Evolutionary conservation across 2,888 invertebrate genomes (phyloP), one percentile per base, ranked within the genome.

Genomic region (Scelioninae gen. 1): DNA sequence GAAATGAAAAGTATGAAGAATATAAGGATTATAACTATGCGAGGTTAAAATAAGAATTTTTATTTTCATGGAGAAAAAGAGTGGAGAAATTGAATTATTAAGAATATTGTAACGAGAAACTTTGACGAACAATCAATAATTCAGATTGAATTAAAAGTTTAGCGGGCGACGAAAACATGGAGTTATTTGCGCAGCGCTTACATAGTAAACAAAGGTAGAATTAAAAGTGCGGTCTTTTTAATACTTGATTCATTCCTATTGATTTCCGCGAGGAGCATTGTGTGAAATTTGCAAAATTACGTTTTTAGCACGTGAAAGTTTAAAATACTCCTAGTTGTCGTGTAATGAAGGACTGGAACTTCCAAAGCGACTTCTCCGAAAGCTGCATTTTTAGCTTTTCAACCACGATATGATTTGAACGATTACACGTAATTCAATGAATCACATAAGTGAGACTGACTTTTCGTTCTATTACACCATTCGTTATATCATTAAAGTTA

Each of bases 261-360:
- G 77, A 77, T 62, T 77, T 56, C 34, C 55, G 16, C 13, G 11
- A 55, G 34, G 60, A 60, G 29, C 55, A 63, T 63, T 77, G 63
- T 62, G 40, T 23, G 49, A 43, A 71, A 65, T 71, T 71, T 63
- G 71, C 47, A 65, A 78, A 78, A 78, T 71, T 71, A 65, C 65
- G 43, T 16, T 51, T 31, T 29, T 11, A 13, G 51, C 47, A 13
- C 55, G 32, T 32, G 9, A 66, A 77, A 69, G 62, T 77, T 69
- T 69, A 15, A 62, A 63, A 63, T 38, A 69, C 77, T 76, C 51
- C 43, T 58, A 32, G 9, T 51, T 60, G 51, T 60, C 66, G n/a
- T 76, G 47, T 60, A 74, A 74, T 63, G 55, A 74, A 74, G 56
- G 47, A 65, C 32, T 43, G 8, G 16, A 58, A 76, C 51, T 76